Evolutionary conservation across 1,140 invertebrate species (phyloP), one percentile per base, ranked within the genome.

Genomic region (Neuroterus valhalla): DNA sequence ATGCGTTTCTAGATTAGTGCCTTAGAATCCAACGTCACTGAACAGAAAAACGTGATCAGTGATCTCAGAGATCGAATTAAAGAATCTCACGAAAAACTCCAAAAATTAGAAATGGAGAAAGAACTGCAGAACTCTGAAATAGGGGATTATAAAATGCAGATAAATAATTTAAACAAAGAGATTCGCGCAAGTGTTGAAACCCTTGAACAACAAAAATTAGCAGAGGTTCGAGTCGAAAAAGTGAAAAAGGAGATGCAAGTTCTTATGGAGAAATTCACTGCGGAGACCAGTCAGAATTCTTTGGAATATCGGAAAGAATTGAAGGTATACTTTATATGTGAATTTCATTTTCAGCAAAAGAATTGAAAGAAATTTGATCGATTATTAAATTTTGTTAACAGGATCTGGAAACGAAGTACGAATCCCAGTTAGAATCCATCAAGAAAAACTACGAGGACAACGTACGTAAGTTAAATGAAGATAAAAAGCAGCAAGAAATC

Each of bases 241-340:
- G 84, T 88, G 26, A 86, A 87, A 68, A 85, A 86, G 6, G 86
- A 88, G 12, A 88, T 85, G 84, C 77, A 86, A 66, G 70, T 78
- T 15, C 80, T 89, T 38, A 68, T 86, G 15, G 82, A 88, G 0
- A 88, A 87, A 70, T 88, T 88, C 50, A 78, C 80, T 4, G 26
- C 66, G 12, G 86, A 85, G 42, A 85, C 77, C 1, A 84, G 83
- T 3, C 68, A 68, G 14, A 85, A 86, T 66, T 72, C 76, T 19
- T 6, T 66, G 1, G 81, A 84, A 43, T 81, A 87, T 76, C 80
- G 85, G 14, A 79, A 81, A 14, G 81, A 86, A 67, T 71, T 81
- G 12, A 74, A 79, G 62, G 79, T 82, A 62, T 77, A 62, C 43
- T 68, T 23, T 38, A 38, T 38, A 38, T 38, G 0, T 8, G 3